A percentile compares a stretch with the other conserved stretches of the same genome.
Conservation (phyloP, 1,140 invertebrate genomes). For the Riptortus pedestris region DNA sequence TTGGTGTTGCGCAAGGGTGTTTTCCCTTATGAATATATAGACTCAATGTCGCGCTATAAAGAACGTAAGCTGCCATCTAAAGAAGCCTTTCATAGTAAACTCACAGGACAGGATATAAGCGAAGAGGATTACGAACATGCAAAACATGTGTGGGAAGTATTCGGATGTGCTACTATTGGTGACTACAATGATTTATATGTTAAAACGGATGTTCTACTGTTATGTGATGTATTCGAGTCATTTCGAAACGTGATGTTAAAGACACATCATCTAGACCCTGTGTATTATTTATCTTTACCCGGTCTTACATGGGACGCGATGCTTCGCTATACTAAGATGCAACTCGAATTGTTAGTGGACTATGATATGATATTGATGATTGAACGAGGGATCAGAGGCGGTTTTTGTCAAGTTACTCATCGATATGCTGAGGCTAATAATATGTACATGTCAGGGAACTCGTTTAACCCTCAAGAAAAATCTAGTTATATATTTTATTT, state of each 20-base stretch:
- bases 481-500: constrained; percentile 37
- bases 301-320: not conserved
- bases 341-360: constrained; percentile 42
- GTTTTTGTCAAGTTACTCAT: constrained; percentile 34
- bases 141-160: constrained; percentile 38
- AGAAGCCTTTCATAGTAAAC: constrained; percentile 33
- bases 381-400: not conserved
- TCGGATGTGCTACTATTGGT: constrained; percentile 34
- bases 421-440: constrained; percentile 40
- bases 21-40: constrained; percentile 35
- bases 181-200: constrained; percentile 36
- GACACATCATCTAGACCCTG: not conserved
- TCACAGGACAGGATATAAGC: constrained; percentile 32
- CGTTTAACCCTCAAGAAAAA: constrained; percentile 37
- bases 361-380: constrained; percentile 34
- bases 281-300: not conserved
- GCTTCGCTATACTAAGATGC: constrained; percentile 35
- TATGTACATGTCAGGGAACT: constrained; percentile 37
- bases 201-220: constrained; percentile 38
- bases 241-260: not conserved
- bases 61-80: constrained; percentile 35
- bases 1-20: constrained; percentile 33
- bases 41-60: constrained; percentile 33
- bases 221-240: constrained; percentile 29
- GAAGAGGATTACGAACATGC: constrained; percentile 39